Base-by-base conservation (phyloP, 2,797 vertebrate species). In the Notolabrus celidotus region DNA sequence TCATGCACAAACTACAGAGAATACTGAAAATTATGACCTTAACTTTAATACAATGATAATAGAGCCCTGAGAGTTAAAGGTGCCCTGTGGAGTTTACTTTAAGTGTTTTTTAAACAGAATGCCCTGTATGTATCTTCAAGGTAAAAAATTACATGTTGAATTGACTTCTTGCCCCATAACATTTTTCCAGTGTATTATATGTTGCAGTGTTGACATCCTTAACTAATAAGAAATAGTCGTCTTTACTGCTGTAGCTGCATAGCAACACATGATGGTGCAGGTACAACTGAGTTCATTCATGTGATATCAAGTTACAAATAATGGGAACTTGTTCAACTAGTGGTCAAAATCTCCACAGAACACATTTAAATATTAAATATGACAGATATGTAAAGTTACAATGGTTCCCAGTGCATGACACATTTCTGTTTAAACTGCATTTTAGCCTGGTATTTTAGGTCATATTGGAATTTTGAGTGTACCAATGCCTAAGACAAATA, bases 311-410 rank as follows among this genome's bases (percentile, higher is more conserved):
- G 10, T 22, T 34, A 60, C 5, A 7, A 62, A 33, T 11, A 34
- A 36, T 42, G 9, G n/a, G 12, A 14, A 17, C 15, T 41, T 1
- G 1, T 52, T 17, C 25, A 9, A 23, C 16, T n/a, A 23, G 12
- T 53, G 2, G 23, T 46, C 14, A 39, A 62, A 66, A 74, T 49
- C 74, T 84, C 74, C 69, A 83, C 67, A 74, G 39, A 52, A 49
- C 42, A 71, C 74, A 80, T 80, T 71, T 70, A 55, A 45, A 39
- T 49, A 31, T 23, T 45, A 20, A 74, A 60, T 51, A 68, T 36
- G 43, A 87, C 85, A 65, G 31, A 81, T 80, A 64, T 66, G 52
- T 33, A 69, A 67, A 29, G 72, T 68, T 52, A 80, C 79, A 85
- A 64, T 86, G 83, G 84, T 84, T 85, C 77, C 72, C 80, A 83